These are phyloP conservation scores for Catharus bicknelli DNA, from an alignment of 2,113 vertebrate species.

Conservation along the genomic window DNA sequence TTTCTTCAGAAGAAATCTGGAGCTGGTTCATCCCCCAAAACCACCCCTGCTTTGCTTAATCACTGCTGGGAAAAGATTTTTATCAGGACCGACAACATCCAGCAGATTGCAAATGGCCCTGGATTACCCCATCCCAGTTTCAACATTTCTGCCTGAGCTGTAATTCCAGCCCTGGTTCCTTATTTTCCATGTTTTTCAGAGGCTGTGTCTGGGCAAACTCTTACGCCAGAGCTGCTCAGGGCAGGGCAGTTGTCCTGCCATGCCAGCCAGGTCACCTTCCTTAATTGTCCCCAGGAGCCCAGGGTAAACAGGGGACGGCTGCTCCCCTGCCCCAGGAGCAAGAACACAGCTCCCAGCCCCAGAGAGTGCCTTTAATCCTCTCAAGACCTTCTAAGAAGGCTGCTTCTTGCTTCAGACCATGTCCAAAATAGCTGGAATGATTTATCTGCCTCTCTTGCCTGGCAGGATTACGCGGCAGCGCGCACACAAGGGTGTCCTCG, in stretches of 20 bases:
- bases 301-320: background rate
- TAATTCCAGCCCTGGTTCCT: slow-evolving; percentile 1
- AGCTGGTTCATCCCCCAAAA: background rate
- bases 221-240: background rate
- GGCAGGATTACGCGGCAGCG: background rate
- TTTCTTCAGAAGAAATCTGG: background rate
- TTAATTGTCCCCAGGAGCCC: background rate
- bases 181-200: background rate
- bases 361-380: slow-evolving; percentile 38
- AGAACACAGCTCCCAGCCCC: background rate
- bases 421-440: slow-evolving; percentile 39
- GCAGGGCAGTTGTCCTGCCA: background rate
- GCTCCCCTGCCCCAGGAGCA: background rate
- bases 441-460: slow-evolving; percentile 4
- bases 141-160: slow-evolving; percentile 15
- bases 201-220: background rate
- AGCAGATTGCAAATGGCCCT: background rate
- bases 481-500: background rate
- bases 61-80: background rate
- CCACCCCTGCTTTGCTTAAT: slow-evolving; percentile 20
- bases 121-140: slow-evolving; percentile 45
- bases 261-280: background rate
- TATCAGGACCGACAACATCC: background rate
- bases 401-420: background rate
- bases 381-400: slow-evolving; percentile 51